Percentiles rank a stretch among this genome's conserved stretches.
Conservation (phyloP, 2,113 vertebrate genomes). For the Lipophrys pholis region DNA sequence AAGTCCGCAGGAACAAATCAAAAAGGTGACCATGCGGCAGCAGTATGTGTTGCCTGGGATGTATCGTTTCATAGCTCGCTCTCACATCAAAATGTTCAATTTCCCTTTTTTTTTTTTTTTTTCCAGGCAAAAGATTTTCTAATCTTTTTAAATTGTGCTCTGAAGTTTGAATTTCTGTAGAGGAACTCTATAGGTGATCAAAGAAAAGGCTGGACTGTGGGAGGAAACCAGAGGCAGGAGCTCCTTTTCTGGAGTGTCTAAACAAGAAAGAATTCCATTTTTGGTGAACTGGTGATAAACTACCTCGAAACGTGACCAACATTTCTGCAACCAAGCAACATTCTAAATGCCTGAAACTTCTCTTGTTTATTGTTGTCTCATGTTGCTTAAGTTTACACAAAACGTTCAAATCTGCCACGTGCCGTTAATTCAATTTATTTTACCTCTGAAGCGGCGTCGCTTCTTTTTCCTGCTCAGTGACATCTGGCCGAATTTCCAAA, state of each 20-base stretch:
- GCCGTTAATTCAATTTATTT: background rate
- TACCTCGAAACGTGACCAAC: too few species aligned
- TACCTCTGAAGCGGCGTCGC: background rate
- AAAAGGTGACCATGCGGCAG: slow-evolving; percentile 16
- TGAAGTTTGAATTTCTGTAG: background rate
- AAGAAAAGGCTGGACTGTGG: slow-evolving; percentile 1
- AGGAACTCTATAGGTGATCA: slow-evolving; percentile 4
- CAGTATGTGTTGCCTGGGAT: background rate
- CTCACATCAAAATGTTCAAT: slow-evolving; percentile 15
- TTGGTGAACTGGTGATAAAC: too few species aligned
- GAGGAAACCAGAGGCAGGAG: background rate
- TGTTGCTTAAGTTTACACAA: too few species aligned
- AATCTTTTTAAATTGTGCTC: too few species aligned
- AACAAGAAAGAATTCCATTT: background rate
- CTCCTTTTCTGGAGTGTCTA: background rate
- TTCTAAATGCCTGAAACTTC: too few species aligned
- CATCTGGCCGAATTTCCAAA: background rate
- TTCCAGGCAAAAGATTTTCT: background rate
- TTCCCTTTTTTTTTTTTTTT: background rate
- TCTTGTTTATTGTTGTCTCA: too few species aligned
- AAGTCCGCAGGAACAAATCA: slow-evolving; percentile 21
- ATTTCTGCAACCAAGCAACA: too few species aligned
- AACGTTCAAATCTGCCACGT: background rate
- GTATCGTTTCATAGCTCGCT: background rate
- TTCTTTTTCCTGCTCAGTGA: background rate